Base-by-base conservation (phyloP, 2,888 invertebrate genomes). In the Tortrix viridana region DNA sequence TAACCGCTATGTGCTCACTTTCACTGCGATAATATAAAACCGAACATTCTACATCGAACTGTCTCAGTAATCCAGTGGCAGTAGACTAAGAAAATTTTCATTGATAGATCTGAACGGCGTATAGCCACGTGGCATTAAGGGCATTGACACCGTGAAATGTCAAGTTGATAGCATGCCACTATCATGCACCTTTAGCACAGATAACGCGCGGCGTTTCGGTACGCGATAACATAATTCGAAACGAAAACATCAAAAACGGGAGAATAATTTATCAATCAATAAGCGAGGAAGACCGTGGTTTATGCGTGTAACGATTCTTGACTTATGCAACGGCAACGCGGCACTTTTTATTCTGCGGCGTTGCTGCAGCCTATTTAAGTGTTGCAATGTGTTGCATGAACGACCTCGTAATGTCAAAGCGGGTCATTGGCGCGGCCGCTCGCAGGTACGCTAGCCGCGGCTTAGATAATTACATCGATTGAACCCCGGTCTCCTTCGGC, bases 351-450 rank as follows among this genome's bases (percentile, higher is more conserved):
- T 82, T 82, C 81, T 72, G 72, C 69, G 74, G 71, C 70, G 69
- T 75, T 74, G 76, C 77, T 77, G 81, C 78, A 83, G 81, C 84
- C 82, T 80, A 86, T 83, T 85, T 84, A 76, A 75, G 77, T 70
- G 81, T 82, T 82, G 81, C 82, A 86, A 85, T 83, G 85, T 75
- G 79, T 90, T 91, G 89, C 90, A 89, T 87, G 88, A 90, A 89
- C 86, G 88, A 84, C 88, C 89, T 84, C 86, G 84, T 84, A 82
- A 80, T 81, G 82, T 82, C 83, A 79, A 89, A 89, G 84, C 82
- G 84, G 90, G 91, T 90, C 90, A 90, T 89, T 90, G 89, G 84
- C 91, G 83, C 81, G 77, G 81, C 82, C 79, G 80, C 80, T 60
- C 60, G 67, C 68, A 65, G 58, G 66, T 72, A 68, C 74, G 72